These are phyloP conservation scores for Forficula auricularia DNA, from an alignment of 1,140 invertebrate genomes.

Conservation along the genomic window DNA sequence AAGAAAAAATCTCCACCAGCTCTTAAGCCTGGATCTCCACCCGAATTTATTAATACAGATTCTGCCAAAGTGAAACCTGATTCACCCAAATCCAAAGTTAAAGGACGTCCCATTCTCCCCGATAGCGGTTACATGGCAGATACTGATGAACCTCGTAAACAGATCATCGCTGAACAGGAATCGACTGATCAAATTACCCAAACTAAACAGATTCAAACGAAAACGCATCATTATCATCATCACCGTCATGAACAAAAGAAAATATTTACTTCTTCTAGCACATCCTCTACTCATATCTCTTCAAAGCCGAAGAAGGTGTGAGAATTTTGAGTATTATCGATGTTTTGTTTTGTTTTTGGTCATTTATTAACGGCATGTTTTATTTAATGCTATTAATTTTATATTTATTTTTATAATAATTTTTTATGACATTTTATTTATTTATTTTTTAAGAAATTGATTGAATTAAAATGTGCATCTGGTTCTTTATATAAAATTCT, in stretches of 20 bases:
- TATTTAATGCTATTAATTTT: no score
- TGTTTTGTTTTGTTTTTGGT: no score
- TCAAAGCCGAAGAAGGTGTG: no score
- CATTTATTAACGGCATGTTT: no score
- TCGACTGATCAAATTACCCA: neutral
- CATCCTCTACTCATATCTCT: no score
- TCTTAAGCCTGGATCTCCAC: conserved; percentile 34
- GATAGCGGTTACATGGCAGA: conserved; percentile 54
- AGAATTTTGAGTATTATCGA: no score
- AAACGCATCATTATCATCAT: neutral
- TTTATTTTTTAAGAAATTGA: no score
- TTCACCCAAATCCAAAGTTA: conserved; percentile 35
- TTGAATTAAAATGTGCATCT: no score
- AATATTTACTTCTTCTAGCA: no score
- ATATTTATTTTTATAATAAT: no score
- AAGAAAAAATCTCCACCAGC: conserved; percentile 18
- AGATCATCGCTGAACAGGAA: conserved; percentile 8
- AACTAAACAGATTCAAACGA: neutral
- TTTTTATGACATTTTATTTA: no score
- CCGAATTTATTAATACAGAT: conserved; percentile 29
- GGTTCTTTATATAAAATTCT: no score
- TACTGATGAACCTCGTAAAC: conserved; percentile 40
- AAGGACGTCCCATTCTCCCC: conserved; percentile 24
- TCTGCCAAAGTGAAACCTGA: conserved; percentile 27
- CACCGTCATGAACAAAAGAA: neutral